Evolutionary conservation across 1,140 invertebrate species (phyloP).

Genomic region (Eufriesea mexicana): DNA sequence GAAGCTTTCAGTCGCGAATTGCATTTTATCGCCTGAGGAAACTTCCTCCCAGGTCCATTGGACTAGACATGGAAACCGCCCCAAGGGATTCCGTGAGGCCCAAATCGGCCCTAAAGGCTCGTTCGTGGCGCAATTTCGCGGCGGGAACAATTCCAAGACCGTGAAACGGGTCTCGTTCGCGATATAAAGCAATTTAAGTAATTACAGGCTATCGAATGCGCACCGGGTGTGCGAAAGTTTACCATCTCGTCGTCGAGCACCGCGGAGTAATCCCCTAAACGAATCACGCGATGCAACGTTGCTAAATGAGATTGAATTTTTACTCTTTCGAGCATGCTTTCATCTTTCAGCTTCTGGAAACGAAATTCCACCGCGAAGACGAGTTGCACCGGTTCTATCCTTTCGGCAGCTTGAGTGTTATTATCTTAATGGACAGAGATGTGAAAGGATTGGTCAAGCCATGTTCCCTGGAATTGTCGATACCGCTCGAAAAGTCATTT

Average conservation of each 20-base stretch:
- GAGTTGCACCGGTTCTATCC: not conserved
- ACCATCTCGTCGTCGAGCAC: not conserved
- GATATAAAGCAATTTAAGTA: slow-evolving; percentile 23
- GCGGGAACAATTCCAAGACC: not conserved
- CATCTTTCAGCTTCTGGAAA: not conserved
- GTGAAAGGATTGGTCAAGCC: no score
- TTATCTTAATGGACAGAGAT: not conserved
- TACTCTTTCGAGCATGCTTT: not conserved
- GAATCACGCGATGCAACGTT: not conserved
- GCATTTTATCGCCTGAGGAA: not conserved
- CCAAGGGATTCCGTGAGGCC: no score
- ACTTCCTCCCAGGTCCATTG: not conserved
- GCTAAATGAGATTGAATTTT: not conserved
- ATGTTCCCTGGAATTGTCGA: no score
- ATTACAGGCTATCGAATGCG: not conserved
- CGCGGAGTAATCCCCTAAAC: not conserved
- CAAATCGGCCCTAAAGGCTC: not conserved
- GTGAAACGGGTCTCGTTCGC: not conserved
- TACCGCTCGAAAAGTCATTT: no score
- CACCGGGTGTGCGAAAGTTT: not conserved
- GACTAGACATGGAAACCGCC: not conserved
- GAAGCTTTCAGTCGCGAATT: not conserved
- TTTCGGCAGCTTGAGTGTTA: not conserved
- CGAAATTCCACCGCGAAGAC: not conserved
- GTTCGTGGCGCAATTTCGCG: not conserved